phyloP scores from a whole-genome alignment of 1,140 invertebrate species.

The Platyscapa corneri region DNA sequence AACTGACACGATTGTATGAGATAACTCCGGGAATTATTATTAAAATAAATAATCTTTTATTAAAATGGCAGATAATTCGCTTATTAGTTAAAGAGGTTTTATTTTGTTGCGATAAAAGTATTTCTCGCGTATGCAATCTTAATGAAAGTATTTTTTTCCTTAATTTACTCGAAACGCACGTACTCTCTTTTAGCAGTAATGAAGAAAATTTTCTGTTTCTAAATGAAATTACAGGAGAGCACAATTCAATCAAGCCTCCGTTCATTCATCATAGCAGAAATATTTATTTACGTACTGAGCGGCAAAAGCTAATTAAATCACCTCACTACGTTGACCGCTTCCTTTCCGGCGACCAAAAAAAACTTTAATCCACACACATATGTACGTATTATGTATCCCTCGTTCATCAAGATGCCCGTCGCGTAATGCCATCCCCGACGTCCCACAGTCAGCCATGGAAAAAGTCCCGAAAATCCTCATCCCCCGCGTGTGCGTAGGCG shows the following conservation, averaged over 20 bases:
- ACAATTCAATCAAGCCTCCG: conserved; percentile 3
- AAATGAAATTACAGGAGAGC: neutral
- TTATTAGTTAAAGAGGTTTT: too few relatives aligned
- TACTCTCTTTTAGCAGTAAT: neutral
- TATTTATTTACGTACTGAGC: neutral
- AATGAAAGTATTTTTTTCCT: neutral
- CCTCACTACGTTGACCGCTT: conserved; percentile 39
- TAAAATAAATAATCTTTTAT: too few relatives aligned
- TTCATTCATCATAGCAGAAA: neutral
- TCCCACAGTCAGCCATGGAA: neutral
- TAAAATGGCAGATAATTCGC: too few relatives aligned
- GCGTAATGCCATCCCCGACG: conserved; percentile 14
- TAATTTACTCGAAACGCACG: neutral
- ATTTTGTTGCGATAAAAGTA: too few relatives aligned
- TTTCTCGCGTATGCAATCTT: too few relatives aligned
- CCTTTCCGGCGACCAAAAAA: neutral
- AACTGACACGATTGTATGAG: neutral
- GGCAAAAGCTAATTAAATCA: conserved; percentile 37
- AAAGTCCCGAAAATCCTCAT: conserved; percentile 20
- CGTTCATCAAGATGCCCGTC: conserved; percentile 35
- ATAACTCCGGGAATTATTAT: neutral
- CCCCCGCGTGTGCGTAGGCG: neutral
- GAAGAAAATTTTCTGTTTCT: neutral
- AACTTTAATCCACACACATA: conserved; percentile 34
- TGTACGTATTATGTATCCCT: neutral